A percentile compares a stretch with the other conserved stretches of the same genome.
Conservation (phyloP, 2,113 vertebrate genomes). For the Perognathus longimembris region DNA sequence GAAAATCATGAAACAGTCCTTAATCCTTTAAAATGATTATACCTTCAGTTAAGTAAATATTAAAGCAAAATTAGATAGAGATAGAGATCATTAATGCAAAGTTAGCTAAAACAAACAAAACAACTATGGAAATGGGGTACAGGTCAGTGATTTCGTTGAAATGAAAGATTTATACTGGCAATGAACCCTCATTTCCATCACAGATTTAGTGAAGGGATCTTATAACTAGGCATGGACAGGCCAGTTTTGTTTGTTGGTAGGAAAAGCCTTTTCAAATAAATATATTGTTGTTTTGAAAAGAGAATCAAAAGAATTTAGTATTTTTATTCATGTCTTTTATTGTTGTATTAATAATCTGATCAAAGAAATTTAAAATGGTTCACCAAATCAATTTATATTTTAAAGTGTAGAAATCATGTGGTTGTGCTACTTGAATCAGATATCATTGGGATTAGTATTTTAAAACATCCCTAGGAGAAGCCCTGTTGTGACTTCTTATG, state of each 20-base stretch:
- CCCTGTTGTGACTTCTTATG: slow-evolving; percentile 16
- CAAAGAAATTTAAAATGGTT: slow-evolving; percentile 77
- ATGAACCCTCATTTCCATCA: slow-evolving; percentile 1
- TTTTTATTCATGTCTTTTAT: slow-evolving; percentile 67
- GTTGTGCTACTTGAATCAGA: slow-evolving; percentile 65
- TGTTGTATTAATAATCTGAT: slow-evolving; percentile 77
- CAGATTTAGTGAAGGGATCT: slow-evolving; percentile 33
- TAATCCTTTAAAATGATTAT: slow-evolving; percentile 54
- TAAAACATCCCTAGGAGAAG: slow-evolving; percentile 67
- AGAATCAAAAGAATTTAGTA: slow-evolving; percentile 72
- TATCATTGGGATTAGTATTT: slow-evolving; percentile 77
- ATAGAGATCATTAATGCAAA: slow-evolving; percentile 53
- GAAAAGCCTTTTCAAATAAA: slow-evolving; percentile 71
- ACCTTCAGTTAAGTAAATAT: slow-evolving; percentile 67
- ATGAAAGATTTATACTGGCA: slow-evolving; percentile 40
- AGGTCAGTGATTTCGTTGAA: slow-evolving; percentile 45
- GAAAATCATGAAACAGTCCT: slow-evolving; percentile 57
- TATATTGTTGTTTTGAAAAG: slow-evolving; percentile 42
- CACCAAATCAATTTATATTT: slow-evolving; percentile 82
- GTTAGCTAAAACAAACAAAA: slow-evolving; percentile 55
- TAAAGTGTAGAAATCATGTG: slow-evolving; percentile 71
- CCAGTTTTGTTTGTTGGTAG: slow-evolving; percentile 53
- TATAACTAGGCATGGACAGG: slow-evolving; percentile 44
- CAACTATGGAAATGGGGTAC: slow-evolving; percentile 33
- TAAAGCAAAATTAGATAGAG: too few species aligned